Evolutionary conservation across 2,888 invertebrate genomes (phyloP), one percentile per base, ranked within the genome.

Genomic region (Troides helena): DNA sequence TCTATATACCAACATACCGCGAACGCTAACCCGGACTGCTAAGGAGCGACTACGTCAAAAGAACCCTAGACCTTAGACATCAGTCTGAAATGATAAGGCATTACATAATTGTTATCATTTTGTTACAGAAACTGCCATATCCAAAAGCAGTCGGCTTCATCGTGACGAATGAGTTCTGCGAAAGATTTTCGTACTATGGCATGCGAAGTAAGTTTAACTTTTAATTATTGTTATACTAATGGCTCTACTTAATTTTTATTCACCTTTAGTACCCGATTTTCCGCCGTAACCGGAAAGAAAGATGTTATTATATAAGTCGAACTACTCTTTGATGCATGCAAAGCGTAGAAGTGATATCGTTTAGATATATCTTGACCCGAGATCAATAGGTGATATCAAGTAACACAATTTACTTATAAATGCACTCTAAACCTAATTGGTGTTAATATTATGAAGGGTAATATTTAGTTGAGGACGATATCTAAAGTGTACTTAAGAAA

Each of bases 101-200:
- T 0, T 39, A 39, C 39, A 39, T 39, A 10, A 10, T 1, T 39
- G 7, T 66, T 68, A 17, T 82, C 84, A 80, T 80, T 91, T 94
- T 75, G 53, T 53, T 53, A 17, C 94, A 96, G 95, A 94, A 94
- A 88, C 79, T 95, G 62, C 94, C 94, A 39, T 99, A 98, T 82
- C 99, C 99, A 0, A 96, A 95, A 84, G 94, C 97, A 23, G 96
- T 99, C 21, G 97, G 96, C 80, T 99, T 98, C 90, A 99, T 99
- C 81, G 94, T 99, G 76, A 95, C 96, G 87, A 99, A 98, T 95
- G 99, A 99, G 88, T 99, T 99, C 90, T 99, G 99, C 90, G 99
- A 99, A 90, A 94, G 99, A 79, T 99, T 99, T 91, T 97, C 97
- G 72, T 99, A 95, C 89, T 99, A 99, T 96, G 99, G 99, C 84